Base-by-base conservation (phyloP, 2,113 vertebrate genomes). In the Ciconia boyciana region DNA sequence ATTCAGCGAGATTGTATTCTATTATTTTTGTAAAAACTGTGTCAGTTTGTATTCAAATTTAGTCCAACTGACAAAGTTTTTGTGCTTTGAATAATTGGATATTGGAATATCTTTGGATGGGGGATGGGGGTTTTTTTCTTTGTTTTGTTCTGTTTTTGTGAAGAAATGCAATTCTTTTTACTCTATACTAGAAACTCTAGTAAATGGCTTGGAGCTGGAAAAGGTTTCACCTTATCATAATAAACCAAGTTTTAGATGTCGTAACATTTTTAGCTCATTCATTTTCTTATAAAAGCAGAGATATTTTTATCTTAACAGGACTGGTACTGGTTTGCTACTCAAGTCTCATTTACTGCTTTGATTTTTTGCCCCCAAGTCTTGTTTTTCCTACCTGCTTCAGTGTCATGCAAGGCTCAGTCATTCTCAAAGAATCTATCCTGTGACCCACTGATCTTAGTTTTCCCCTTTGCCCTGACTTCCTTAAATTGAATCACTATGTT, bases 41-140 rank as follows among this genome's bases (percentile, higher is more conserved):
- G 6, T 44, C 34, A 19, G 2, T 66, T 64, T 76, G 3, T 51
- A 46, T 18, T 83, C 8, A 74, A 41, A 77, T 90, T 82, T 88
- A 85, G 10, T 36, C 4, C 32, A 82, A 68, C 18, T 48, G 48
- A 28, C 5, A 44, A 60, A 17, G 0, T 8, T 49, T 83, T 43
- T 71, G 2, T 44, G 5, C 5, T 57, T 77, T 58, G 11, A 68
- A 58, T 58, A 65, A 41, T 2, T 65, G 10, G 11, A 41, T 87
- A 78, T 41, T 19, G 10, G 3, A 94, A 82, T 64, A 58, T 31
- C 3, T 60, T 87, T 54, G 11, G 5, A 16, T 5, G 26, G 17
- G 5, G 2, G 3, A 1, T 43, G 5, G 7, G 5, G 7, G 1
- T 34, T 3, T 2, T 7, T n/a, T 32, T 55, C 4, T 20, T 36